Evolutionary conservation across 2,113 vertebrate species (phyloP).

Genomic region (Amazona guildingii): DNA sequence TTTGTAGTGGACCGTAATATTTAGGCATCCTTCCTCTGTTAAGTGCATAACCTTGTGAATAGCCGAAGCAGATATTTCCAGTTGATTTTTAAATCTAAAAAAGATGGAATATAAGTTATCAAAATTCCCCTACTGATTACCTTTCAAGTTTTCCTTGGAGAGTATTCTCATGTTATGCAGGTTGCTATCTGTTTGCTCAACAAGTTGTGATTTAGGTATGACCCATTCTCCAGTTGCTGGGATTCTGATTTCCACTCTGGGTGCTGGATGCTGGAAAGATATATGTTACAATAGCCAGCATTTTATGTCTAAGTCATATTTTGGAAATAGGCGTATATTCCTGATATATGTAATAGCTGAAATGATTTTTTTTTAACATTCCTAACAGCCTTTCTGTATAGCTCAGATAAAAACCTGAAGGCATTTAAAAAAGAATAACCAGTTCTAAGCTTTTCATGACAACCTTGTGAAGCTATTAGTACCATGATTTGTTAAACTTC

Average conservation of each 20-base stretch:
- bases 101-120: background rate
- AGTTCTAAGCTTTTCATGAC: background rate
- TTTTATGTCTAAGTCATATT: background rate
- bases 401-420: background rate
- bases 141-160: background rate
- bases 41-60: background rate
- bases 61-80: background rate
- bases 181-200: background rate
- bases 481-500: background rate
- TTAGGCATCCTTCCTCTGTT: background rate
- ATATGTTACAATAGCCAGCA: background rate
- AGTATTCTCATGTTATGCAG: background rate
- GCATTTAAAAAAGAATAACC: background rate
- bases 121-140: background rate
- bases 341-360: background rate
- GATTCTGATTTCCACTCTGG: background rate
- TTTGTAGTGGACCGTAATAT: background rate
- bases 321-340: background rate
- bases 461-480: background rate
- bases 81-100: background rate
- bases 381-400: background rate
- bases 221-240: background rate
- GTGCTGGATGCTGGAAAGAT: background rate
- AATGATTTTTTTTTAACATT: background rate
- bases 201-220: background rate